phyloP scores from a whole-genome alignment of 2,888 invertebrate species.

The Mythimna vitellina region DNA sequence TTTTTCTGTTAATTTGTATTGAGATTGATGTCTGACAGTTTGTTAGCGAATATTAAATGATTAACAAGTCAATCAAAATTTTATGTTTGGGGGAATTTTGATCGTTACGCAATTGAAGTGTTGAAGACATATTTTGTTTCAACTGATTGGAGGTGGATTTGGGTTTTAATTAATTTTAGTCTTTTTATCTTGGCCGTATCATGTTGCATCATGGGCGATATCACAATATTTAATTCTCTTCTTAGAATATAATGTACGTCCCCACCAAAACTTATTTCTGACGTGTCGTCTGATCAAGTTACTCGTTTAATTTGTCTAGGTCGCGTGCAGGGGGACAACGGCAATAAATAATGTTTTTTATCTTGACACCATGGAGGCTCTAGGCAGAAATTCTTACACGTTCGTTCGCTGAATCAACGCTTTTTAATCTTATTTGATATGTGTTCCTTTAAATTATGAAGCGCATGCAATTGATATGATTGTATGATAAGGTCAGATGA shows the following conservation, averaged over 20 bases:
- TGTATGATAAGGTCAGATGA: conserved; percentile 50
- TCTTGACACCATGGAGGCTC: conserved; percentile 82
- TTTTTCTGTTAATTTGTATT: conserved; percentile 56
- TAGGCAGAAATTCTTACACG: conserved; percentile 89
- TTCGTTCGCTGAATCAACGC: conserved; percentile 83
- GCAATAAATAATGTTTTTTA: conserved; percentile 88
- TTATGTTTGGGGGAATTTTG: conserved; percentile 41
- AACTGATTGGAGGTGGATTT: conserved; percentile 58
- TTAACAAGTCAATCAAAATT: conserved; percentile 61
- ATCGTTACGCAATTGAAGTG: conserved; percentile 50
- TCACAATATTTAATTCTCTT: conserved; percentile 70
- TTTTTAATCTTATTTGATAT: conserved; percentile 76
- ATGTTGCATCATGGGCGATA: conserved; percentile 65
- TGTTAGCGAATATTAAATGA: conserved; percentile 56
- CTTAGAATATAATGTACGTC: conserved; percentile 74
- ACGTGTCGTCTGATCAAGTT: conserved; percentile 83
- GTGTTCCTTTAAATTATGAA: conserved; percentile 68
- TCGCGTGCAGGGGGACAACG: conserved; percentile 84
- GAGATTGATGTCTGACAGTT: conserved; percentile 53
- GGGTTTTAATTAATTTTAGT: conserved; percentile 66
- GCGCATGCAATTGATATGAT: conserved; percentile 63
- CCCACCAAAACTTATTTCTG: conserved; percentile 76
- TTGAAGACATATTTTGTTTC: conserved; percentile 40
- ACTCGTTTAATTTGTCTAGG: conserved; percentile 89
- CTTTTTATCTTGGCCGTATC: conserved; percentile 64